Conservation (phyloP, 2,888 invertebrate genomes). For the Hofmannophila pseudospretella region DNA sequence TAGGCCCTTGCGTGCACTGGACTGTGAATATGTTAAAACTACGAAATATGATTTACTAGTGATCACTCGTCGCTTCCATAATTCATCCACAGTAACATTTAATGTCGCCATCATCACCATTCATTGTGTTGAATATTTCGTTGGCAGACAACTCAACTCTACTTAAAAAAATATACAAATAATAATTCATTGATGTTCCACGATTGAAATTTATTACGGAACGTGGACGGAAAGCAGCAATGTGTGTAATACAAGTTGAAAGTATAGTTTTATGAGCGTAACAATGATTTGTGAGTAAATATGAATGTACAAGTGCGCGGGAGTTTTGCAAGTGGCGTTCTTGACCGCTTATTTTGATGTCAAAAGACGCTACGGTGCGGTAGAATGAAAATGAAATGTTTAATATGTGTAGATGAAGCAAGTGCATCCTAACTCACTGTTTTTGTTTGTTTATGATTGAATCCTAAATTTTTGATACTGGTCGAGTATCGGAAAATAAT, state of each 20-base stretch:
- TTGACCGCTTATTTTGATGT: slow-evolving; percentile 23
- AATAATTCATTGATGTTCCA: neutral
- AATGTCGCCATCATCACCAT: neutral
- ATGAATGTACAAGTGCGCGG: slow-evolving; percentile 4
- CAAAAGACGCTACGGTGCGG: slow-evolving; percentile 11
- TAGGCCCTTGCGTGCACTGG: too few relatives aligned
- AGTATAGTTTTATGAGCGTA: neutral
- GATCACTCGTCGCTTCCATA: too few relatives aligned
- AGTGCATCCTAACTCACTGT: too few relatives aligned
- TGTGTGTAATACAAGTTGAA: neutral
- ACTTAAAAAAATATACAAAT: neutral
- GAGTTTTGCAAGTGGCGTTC: slow-evolving; percentile 21
- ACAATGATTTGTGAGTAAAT: neutral
- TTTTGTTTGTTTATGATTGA: too few relatives aligned
- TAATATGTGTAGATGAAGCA: too few relatives aligned
- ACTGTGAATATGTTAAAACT: too few relatives aligned
- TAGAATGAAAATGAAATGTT: too few relatives aligned
- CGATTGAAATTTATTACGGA: neutral
- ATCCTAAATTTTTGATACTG: too few relatives aligned
- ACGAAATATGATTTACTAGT: too few relatives aligned
- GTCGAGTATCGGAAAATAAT: too few relatives aligned
- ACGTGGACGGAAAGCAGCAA: neutral
- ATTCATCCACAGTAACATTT: neutral
- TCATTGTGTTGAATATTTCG: neutral
- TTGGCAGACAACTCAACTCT: neutral